Evolutionary conservation across 2,797 vertebrate genomes (phyloP), one percentile per base, ranked within the genome.

Genomic region (Novumbra hubbsi): DNA sequence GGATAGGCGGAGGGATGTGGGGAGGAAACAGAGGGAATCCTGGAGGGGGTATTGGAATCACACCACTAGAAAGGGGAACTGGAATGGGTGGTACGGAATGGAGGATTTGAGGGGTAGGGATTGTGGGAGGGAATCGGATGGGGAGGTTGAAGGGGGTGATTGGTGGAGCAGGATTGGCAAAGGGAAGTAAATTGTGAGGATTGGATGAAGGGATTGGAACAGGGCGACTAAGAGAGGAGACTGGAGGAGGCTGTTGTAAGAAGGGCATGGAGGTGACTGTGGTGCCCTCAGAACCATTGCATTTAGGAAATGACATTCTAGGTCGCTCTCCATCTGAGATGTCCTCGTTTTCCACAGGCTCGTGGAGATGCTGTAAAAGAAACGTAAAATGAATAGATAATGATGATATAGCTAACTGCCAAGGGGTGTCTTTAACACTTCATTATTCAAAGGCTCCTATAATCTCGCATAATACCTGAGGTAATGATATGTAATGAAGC

Each of bases 281-380:
- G 90, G 16, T 65, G 63, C 28, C 27, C 63, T 34, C 27, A 3
- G 63, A 30, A 65, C 92, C 91, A 66, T 92, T 89, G 21, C 89
- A 84, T 2, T 90, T 89, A 77, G 92, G 86, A 80, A 91, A 93
- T 50, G 93, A 91, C 0, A 92, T 91, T 0, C 87, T 88, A 62
- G 92, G 91, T 83, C 87, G 93, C 90, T 93, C 93, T 0, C 94
- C 93, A 0, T 94, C 92, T 0, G 93, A 95, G 80, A 94, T 93
- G 73, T 95, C 93, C 92, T 94, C 93, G 84, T 95, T 94, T 82
- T 95, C 94, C 32, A 95, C 92, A 0, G 92, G 93, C 72, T 93
- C 93, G 85, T 91, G 91, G 81, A 90, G 91, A 73, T 91, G 93
- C 98, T 99, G 88, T 0, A 5, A 78, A 48, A 30, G 64, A 67